These are phyloP conservation scores for Sebastes nivosus DNA, from an alignment of 2,797 vertebrate species.

Conservation along the genomic window DNA sequence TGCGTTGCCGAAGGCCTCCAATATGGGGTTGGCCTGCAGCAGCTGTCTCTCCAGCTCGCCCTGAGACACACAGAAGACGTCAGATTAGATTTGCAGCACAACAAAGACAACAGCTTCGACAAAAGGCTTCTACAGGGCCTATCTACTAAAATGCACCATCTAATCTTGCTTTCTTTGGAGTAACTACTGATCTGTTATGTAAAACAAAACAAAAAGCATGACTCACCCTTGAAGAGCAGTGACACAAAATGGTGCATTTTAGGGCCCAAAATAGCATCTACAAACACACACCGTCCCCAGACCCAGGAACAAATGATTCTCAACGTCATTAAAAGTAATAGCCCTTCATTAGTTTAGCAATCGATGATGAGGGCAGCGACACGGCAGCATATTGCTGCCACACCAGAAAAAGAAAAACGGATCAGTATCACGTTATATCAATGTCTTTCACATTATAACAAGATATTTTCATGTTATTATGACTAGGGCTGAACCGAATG, in stretches of 20 bases:
- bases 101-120: not conserved
- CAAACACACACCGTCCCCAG: slow-evolving; percentile 17
- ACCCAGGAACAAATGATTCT: slow-evolving; percentile 55
- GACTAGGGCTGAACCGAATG: too few relatives aligned
- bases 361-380: not conserved
- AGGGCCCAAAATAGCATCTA: slow-evolving; percentile 29
- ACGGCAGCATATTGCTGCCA: not conserved
- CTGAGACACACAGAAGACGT: slow-evolving; percentile 71
- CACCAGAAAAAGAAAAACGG: not conserved
- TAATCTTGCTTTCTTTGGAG: slow-evolving; percentile 6
- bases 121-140: not conserved
- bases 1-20: slow-evolving; percentile 92
- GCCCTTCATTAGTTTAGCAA: slow-evolving; percentile 9
- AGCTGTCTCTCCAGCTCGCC: slow-evolving; percentile 92
- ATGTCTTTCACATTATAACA: not conserved
- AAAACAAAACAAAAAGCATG: slow-evolving; percentile 33
- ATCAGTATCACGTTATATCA: not conserved
- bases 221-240: slow-evolving; percentile 39
- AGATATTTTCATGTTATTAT: too few relatives aligned
- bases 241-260: slow-evolving; percentile 55
- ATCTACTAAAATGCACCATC: slow-evolving; percentile 47
- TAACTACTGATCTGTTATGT: slow-evolving; percentile 29
- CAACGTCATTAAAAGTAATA: slow-evolving; percentile 38
- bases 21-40: slow-evolving; percentile 91
- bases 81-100: slow-evolving; percentile 28